Base-by-base conservation (phyloP, 2,113 vertebrate genomes). In the Nyctibius bracteatus region DNA sequence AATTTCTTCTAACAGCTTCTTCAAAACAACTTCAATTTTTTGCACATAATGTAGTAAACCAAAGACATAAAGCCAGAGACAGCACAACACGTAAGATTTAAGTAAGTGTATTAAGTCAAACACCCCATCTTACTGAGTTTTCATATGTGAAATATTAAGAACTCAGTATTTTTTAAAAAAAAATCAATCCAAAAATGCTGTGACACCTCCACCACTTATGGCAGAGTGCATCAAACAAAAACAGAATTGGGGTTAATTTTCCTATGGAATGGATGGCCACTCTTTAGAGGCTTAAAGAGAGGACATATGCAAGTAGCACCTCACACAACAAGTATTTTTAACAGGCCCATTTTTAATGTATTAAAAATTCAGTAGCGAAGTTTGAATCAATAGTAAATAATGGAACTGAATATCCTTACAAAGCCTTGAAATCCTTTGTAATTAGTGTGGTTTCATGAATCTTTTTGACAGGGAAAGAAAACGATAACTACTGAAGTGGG, bases 381-480 rank as follows among this genome's bases (percentile, higher is more conserved):
- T 77, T 77, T 51, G 24, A 86, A 88, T 78, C 18, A 9, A 14
- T 74, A 91, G 58, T 66, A 87, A 92, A 44, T 70, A 88, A 66
- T 7, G 8, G 28, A 57, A 59, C 10, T 21, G 12, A 67, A 47
- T 62, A 86, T 18, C 35, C 65, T 77, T 31, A 59, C 2, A 63
- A 71, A 83, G 43, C 14, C 25, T 88, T 74, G 19, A 74, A 84
- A 86, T 46, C 57, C 25, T 88, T 66, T 59, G 30, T 33, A 88
- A 88, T 70, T 92, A 81, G 14, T 24, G 33, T 47, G 10, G 44
- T 71, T 78, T 91, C 61, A 84, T 67, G 16, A 66, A 86, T 55
- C 47, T 89, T 84, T 91, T 47, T 91, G 81, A 84, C 22, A 92
- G 33, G 28, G 43, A 88, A 92, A 92, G n/a, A 87, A 82, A 90